Evolutionary conservation across 92 coral and sea anemone species (phyloP), one percentile per base, ranked within the genome.

Genomic region (Epizoanthus ramosus): DNA sequence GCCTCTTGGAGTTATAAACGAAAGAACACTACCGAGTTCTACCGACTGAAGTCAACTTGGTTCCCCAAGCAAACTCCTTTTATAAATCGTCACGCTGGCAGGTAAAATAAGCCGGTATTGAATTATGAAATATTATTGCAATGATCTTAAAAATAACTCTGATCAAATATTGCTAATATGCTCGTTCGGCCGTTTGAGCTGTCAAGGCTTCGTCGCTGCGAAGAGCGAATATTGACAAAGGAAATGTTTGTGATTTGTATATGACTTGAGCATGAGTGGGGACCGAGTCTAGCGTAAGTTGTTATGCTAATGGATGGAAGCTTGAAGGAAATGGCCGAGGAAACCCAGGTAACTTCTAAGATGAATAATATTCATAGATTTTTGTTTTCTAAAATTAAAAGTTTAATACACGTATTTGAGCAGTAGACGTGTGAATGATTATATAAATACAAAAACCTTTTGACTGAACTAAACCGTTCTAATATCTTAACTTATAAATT

Each of bases 401-500:
- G 16, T 13, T 41, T 66, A 64, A 69, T n/a, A 69, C 5, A 23
- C 33, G 18, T 70, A 58, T 47, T 80, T 50, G 13, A 67, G 45
- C 53, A 17, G 57, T 8, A 21, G 53, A 17, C 24, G 31, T 5
- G 56, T 43, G 52, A 47, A 68, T 24, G 19, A n/a, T 41, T 43
- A 63, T 83, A 47, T 73, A 73, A 63, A 69, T 41, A 41, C 63
- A 57, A 15, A 64, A 60, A 25, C 16, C 16, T 33, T 41, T 58
- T 24, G 52, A 8, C 63, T 61, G 41, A 61, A 37, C 57, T 61
- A 37, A 60, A 22, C 31, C 63, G 80, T 57, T 77, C 54, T 57
- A 60, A 43, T 60, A 19, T 77, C 22, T 77, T 7, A 77, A 86
- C 89, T 86, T 83, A 76, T 85, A 74, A 73, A 85, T 82, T 28